phyloP scores from a whole-genome alignment of 2,888 invertebrate genomes.

The Amorpha juglandis region DNA sequence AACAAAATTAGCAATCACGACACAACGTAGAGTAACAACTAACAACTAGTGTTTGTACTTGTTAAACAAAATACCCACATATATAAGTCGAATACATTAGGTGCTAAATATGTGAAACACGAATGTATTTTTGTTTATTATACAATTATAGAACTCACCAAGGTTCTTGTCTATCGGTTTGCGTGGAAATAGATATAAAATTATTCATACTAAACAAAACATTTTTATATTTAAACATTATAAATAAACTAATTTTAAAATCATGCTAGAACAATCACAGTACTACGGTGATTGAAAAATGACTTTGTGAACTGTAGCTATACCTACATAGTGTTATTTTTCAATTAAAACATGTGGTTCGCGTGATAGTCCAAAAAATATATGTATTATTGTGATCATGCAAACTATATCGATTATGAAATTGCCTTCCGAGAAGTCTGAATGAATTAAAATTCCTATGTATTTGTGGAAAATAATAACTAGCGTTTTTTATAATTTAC shows the following conservation, averaged over 20 bases:
- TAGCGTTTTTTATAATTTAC: not conserved
- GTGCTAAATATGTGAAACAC: slow-evolving; percentile 27
- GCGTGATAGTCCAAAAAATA: not conserved
- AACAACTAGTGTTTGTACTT: not conserved
- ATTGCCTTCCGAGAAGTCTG: not conserved
- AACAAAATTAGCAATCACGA: slow-evolving; percentile 5
- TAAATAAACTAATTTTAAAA: slow-evolving; percentile 13
- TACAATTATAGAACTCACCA: slow-evolving; percentile 68
- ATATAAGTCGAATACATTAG: slow-evolving; percentile 17
- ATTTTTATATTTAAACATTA: not conserved
- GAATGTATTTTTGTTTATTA: slow-evolving; percentile 23
- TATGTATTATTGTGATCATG: slow-evolving; percentile 5
- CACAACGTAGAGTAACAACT: not conserved
- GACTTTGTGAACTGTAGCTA: not conserved
- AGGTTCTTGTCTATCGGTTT: slow-evolving; percentile 78
- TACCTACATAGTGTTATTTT: not conserved
- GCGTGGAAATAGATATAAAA: slow-evolving; percentile 71
- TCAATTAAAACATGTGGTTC: not conserved
- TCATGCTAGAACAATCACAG: slow-evolving; percentile 19
- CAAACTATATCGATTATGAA: slow-evolving; percentile 15
- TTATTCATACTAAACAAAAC: slow-evolving; percentile 38
- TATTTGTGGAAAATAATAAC: not conserved
- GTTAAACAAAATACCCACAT: not conserved
- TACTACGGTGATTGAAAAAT: slow-evolving; percentile 9
- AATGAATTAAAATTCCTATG: not conserved